phyloP scores from a whole-genome alignment of 2,888 invertebrate species.

The Steinernema hermaphroditum region DNA sequence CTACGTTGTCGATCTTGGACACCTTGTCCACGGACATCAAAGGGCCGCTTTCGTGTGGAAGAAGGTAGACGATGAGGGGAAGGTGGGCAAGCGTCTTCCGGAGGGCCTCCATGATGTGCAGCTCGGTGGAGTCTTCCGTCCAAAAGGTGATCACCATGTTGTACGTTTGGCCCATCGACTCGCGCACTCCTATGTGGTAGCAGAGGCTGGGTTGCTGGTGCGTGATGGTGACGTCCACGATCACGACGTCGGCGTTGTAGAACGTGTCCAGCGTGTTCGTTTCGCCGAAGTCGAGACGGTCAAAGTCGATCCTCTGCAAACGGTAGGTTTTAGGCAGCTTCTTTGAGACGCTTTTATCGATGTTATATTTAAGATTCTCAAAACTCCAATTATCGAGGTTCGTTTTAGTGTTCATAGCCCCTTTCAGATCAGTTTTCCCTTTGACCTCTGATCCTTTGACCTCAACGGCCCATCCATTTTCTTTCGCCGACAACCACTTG shows the following conservation, averaged over 20 bases:
- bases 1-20: background rate
- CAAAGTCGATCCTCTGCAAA: slow-evolving; percentile 74
- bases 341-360: no score
- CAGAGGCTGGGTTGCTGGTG: slow-evolving; percentile 89
- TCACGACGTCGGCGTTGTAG: slow-evolving; percentile 95
- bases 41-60: slow-evolving; percentile 35
- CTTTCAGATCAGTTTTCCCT: no score
- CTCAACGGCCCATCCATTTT: no score
- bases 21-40: slow-evolving; percentile 44
- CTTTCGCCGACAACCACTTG: background rate
- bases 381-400: no score
- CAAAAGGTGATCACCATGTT: slow-evolving; percentile 63
- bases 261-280: slow-evolving; percentile 90
- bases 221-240: slow-evolving; percentile 87
- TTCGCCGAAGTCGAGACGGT: slow-evolving; percentile 95
- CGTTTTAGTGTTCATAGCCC: no score
- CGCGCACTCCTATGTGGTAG: slow-evolving; percentile 94
- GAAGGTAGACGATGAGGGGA: slow-evolving; percentile 58
- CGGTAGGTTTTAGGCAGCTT: no score
- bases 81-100: slow-evolving; percentile 60
- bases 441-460: no score
- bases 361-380: no score
- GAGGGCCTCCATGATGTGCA: slow-evolving; percentile 58
- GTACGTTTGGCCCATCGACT: slow-evolving; percentile 73
- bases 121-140: slow-evolving; percentile 46